A percentile compares a stretch with the other conserved stretches of the same genome.
Conservation (phyloP, 35 echinoderm and acorn worm genomes). For the Acanthaster planci region DNA sequence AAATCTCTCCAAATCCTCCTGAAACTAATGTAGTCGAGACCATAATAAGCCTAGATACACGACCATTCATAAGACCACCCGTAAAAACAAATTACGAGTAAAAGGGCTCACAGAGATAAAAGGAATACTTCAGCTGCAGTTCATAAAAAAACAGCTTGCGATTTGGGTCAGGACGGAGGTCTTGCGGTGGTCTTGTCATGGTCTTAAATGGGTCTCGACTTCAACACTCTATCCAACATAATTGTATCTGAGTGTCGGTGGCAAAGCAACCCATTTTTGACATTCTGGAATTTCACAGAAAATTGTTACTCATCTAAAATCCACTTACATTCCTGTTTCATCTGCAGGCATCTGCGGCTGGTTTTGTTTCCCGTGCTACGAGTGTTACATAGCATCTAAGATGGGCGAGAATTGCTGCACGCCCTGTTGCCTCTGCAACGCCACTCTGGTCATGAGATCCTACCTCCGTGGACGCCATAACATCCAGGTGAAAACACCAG, state of each 20-base stretch:
- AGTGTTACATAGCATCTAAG: constrained; percentile 6
- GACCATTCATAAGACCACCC: too few species aligned
- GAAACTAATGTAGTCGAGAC: too few species aligned
- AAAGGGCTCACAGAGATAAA: too few species aligned
- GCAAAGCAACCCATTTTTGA: background rate
- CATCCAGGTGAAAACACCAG: background rate
- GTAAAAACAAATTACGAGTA: too few species aligned
- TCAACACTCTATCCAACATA: background rate
- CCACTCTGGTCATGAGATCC: background rate
- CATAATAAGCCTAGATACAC: too few species aligned
- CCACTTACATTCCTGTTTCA: background rate
- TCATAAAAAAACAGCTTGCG: background rate
- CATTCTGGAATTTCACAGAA: background rate
- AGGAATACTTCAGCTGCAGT: background rate
- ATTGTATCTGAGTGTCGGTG: background rate
- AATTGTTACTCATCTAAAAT: background rate
- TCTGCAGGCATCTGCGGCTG: background rate
- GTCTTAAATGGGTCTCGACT: background rate
- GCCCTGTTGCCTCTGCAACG: background rate
- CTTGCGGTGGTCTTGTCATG: background rate
- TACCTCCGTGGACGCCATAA: constrained; percentile 8
- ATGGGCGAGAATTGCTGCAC: constrained; percentile 12
- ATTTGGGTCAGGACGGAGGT: background rate
- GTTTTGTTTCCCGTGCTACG: constrained; percentile 10
- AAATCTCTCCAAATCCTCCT: too few species aligned